phyloP scores from a whole-genome alignment of 1,140 invertebrate genomes.

The Eriocheir sinensis region DNA sequence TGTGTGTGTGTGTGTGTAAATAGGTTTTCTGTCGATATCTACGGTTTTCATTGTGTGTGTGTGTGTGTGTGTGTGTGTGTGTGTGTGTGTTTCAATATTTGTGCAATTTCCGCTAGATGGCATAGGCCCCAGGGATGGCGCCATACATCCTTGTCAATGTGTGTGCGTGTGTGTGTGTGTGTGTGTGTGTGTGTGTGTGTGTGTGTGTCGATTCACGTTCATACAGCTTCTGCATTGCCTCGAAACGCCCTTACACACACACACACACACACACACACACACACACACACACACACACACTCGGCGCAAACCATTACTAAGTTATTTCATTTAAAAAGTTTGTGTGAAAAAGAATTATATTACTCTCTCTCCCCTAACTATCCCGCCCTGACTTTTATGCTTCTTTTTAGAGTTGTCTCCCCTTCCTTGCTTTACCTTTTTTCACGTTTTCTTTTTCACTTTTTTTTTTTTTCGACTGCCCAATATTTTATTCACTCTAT shows the following conservation, averaged over 20 bases:
- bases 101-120: not conserved
- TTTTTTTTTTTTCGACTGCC: not conserved
- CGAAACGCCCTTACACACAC: not conserved
- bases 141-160: not conserved
- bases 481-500: not conserved
- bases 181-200: slow-evolving; percentile 47
- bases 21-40: too few relatives aligned
- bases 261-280: slow-evolving; percentile 28
- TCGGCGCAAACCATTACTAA: not conserved
- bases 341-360: slow-evolving; percentile 15
- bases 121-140: not conserved
- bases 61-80: slow-evolving; percentile 31
- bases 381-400: not conserved
- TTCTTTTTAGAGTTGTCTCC: too few relatives aligned
- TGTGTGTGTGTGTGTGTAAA: slow-evolving; percentile 43
- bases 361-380: not conserved
- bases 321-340: slow-evolving; percentile 12
- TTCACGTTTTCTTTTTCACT: not conserved
- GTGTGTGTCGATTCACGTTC: not conserved
- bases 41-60: too few relatives aligned
- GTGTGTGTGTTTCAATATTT: slow-evolving; percentile 21
- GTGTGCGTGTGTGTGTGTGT: slow-evolving; percentile 49
- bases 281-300: slow-evolving; percentile 47
- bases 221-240: not conserved
- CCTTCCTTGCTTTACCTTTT: not conserved